Base-by-base conservation (phyloP, 1,140 invertebrate species). In the Sinella curviseta region DNA sequence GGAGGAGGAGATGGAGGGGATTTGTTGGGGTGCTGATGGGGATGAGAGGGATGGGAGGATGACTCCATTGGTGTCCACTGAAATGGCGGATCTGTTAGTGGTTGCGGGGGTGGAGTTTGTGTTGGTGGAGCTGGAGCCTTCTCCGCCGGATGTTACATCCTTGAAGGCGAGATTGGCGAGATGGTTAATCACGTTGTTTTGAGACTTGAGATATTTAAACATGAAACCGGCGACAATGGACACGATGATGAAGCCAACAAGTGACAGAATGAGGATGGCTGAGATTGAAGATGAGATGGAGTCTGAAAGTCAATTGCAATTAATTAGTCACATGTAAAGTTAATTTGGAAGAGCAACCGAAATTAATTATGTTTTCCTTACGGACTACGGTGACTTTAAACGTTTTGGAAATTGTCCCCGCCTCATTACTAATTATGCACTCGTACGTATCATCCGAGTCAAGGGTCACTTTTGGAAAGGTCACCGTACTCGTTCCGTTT, bases 151-250 rank as follows among this genome's bases (percentile, higher is more conserved):
- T 12, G 65, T 70, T 3, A 80, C 75, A 28, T 81, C 80, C 57
- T 79, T 81, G 28, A 81, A 81, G 0, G 77, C 77, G 1, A 77
- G 31, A 28, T 60, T 60, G 0, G 80, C 39, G 57, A 81, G 34
- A 36, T 77, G 77, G 3, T 39, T 77, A 30, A 81, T 81, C 24
- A 48, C 78, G 1, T 31, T 74, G 35, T 79, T 76, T 33, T 81
- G 80, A 0, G 36, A 14, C 17, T 36, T 76, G 17, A 81, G 33
- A 24, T 36, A 31, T 0, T 31, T 17, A 0, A 74, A 65, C 20
- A 79, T 31, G 1, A 55, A 34, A 0, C 8, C 39, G 14, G 76
- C 1, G 1, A n/a, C 39, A 0, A 33, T 24, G 0, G 24, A 17
- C 28, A 31, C 24, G 12, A 74, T 17, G 20, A 78, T 0, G 2